phyloP scores from a whole-genome alignment of 1,140 invertebrate genomes.

The Dinoponera quadriceps region DNA sequence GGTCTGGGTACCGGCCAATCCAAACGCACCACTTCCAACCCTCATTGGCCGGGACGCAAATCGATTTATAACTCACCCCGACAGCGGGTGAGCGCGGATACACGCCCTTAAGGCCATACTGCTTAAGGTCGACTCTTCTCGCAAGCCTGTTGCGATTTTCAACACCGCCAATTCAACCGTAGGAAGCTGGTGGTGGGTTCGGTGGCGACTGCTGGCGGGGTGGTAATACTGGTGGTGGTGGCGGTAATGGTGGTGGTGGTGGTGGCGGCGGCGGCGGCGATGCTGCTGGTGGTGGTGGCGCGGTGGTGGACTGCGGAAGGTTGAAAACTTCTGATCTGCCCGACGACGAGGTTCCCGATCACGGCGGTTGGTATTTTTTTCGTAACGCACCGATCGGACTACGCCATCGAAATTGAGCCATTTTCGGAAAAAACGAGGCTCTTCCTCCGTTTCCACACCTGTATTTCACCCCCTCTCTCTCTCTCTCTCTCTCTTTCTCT shows the following conservation, averaged over 20 bases:
- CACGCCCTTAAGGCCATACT: conserved; percentile 75
- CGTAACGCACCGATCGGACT: conserved; percentile 43
- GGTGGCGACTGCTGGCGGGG: conserved; percentile 20
- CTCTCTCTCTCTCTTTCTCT: conserved; percentile 4
- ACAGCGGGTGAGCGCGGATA: conserved; percentile 69
- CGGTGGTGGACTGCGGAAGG: conserved; percentile 27
- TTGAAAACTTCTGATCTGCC: conserved; percentile 67
- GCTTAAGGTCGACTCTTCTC: conserved; percentile 75
- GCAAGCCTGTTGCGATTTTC: conserved; percentile 45
- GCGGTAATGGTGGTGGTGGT: conserved; percentile 59
- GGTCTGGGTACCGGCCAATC: conserved; percentile 81
- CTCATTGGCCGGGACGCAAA: conserved; percentile 83
- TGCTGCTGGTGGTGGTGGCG: conserved; percentile 11
- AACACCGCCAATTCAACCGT: conserved; percentile 81
- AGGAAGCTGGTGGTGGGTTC: conserved; percentile 66
- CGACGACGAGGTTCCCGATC: conserved; percentile 52
- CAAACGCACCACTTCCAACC: conserved; percentile 77
- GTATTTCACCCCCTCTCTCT: background rate
- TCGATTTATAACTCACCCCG: conserved; percentile 84
- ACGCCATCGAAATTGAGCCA: conserved; percentile 68
- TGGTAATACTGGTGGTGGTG: conserved; percentile 27
- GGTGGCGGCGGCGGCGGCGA: conserved; percentile 23
- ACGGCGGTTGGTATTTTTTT: conserved; percentile 66
- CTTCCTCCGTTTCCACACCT: conserved; percentile 19
- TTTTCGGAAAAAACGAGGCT: conserved; percentile 60